Percentiles rank a stretch among this genome's conserved stretches.
Conservation (phyloP, 2,888 invertebrate genomes). For the Chaitophorus viminalis region DNA sequence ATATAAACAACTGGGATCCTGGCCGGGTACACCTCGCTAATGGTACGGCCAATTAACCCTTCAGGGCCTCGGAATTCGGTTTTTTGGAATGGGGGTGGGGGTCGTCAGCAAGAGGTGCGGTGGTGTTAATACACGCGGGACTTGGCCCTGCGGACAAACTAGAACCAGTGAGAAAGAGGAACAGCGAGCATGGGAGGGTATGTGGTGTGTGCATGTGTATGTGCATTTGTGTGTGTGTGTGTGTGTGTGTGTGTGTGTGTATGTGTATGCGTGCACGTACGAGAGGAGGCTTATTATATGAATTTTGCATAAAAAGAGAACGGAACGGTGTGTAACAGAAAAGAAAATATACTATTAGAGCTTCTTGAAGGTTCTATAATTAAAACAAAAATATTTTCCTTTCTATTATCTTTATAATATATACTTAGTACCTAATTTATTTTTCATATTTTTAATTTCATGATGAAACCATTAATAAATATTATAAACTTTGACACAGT, state of each 20-base stretch:
- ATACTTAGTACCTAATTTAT: neutral
- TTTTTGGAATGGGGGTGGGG: constrained; percentile 36
- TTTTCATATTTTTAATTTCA: neutral
- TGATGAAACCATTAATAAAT: neutral
- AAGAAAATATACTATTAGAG: constrained; percentile 1
- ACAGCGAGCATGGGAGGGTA: neutral
- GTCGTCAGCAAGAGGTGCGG: neutral
- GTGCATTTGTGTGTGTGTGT: too few relatives aligned
- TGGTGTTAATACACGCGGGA: constrained; percentile 58
- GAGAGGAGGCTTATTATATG: constrained; percentile 38
- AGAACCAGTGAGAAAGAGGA: neutral
- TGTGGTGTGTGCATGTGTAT: too few relatives aligned
- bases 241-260: neutral
- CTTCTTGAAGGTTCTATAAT: constrained; percentile 33
- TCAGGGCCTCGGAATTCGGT: constrained; percentile 56
- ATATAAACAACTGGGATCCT: constrained; percentile 61
- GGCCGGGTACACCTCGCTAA: constrained; percentile 54
- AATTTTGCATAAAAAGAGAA: constrained; percentile 15
- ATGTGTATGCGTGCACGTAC: neutral
- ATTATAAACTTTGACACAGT: neutral
- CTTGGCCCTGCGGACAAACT: constrained; percentile 38
- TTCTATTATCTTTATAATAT: neutral
- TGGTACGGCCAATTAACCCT: constrained; percentile 63
- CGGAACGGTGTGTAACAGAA: neutral
- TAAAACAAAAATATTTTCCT: constrained; percentile 41